A percentile compares a stretch with the other conserved stretches of the same genome.
phyloP scores from a whole-genome alignment of 30 jellyfish, hydroid and myxozoan genomes.

The Aurelia sp. region DNA sequence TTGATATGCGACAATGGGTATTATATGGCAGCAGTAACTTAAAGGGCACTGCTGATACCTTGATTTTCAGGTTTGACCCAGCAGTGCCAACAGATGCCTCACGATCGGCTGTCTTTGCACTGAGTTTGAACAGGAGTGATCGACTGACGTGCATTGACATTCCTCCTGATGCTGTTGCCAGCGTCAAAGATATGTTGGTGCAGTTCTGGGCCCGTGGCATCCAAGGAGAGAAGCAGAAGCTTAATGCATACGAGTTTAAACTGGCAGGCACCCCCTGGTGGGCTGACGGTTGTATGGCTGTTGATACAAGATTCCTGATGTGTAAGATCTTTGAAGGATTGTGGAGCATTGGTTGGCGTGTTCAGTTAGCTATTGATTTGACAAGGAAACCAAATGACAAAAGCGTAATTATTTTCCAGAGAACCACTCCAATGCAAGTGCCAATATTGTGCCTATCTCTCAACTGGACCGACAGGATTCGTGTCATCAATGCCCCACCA shows the following conservation, averaged over 20 bases:
- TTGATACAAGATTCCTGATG: slow-evolving; percentile 23
- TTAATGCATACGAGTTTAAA: slow-evolving; percentile 46
- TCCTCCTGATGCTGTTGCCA: slow-evolving; percentile 25
- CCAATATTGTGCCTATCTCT: slow-evolving; percentile 47
- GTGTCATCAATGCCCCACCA: slow-evolving; percentile 63
- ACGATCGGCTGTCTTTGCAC: not conserved
- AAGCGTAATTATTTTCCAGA: slow-evolving; percentile 37
- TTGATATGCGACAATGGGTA: slow-evolving; percentile 27
- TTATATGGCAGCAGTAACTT: slow-evolving; percentile 24
- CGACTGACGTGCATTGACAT: slow-evolving; percentile 58
- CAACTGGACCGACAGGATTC: slow-evolving; percentile 38
- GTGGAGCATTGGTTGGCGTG: slow-evolving; percentile 57
- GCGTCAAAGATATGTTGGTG: slow-evolving; percentile 1
- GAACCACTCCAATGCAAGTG: slow-evolving; percentile 32
- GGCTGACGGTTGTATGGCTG: slow-evolving; percentile 37
- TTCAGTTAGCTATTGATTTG: slow-evolving; percentile 47
- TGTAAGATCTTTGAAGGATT: slow-evolving; percentile 49
- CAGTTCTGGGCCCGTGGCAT: slow-evolving; percentile 56
- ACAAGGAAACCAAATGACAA: slow-evolving; percentile 47
- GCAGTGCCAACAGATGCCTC: slow-evolving; percentile 22
- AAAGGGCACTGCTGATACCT: slow-evolving; percentile 34
- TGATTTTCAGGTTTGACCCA: slow-evolving; percentile 38
- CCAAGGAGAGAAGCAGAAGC: slow-evolving; percentile 32
- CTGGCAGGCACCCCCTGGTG: slow-evolving; percentile 78
- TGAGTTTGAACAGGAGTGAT: slow-evolving; percentile 50